Evolutionary conservation across 2,888 invertebrate species (phyloP).

Genomic region (Boloria selene): DNA sequence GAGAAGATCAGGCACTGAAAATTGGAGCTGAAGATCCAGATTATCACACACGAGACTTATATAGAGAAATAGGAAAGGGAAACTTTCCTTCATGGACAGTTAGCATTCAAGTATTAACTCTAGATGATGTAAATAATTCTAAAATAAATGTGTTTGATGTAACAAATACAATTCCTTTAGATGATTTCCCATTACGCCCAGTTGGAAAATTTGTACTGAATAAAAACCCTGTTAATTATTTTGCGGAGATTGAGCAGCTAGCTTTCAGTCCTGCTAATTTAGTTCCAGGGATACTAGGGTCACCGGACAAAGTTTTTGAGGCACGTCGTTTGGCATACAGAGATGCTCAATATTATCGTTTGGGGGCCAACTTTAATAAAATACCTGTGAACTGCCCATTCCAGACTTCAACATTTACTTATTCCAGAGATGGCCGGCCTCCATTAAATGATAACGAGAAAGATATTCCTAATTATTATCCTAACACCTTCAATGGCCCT

Average conservation of each 20-base stretch:
- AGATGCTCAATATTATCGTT: constrained; percentile 91
- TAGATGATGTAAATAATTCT: constrained; percentile 87
- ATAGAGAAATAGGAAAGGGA: constrained; percentile 90
- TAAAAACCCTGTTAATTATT: constrained; percentile 93
- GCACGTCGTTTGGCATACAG: constrained; percentile 92
- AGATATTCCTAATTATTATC: constrained; percentile 96
- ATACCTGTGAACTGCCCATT: constrained; percentile 97
- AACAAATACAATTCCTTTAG: constrained; percentile 91
- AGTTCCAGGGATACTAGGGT: constrained; percentile 94
- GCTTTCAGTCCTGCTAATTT: constrained; percentile 94
- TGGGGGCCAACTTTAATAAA: constrained; percentile 94
- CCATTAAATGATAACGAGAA: constrained; percentile 89
- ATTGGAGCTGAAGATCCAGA: constrained; percentile 90
- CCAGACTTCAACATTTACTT: constrained; percentile 84
- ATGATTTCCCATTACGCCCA: constrained; percentile 90
- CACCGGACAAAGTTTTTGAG: constrained; percentile 94
- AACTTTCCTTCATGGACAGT: constrained; percentile 88
- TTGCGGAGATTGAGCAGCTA: constrained; percentile 94
- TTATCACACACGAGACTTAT: constrained; percentile 91
- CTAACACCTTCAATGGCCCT: constrained; percentile 96
- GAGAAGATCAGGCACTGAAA: constrained; percentile 84
- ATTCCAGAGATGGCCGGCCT: constrained; percentile 93
- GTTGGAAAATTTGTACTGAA: constrained; percentile 92
- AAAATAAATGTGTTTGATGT: constrained; percentile 94
- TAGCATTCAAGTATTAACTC: constrained; percentile 91